Evolutionary conservation across 1,140 invertebrate genomes (phyloP).

Genomic region (Saxidomus purpurata): DNA sequence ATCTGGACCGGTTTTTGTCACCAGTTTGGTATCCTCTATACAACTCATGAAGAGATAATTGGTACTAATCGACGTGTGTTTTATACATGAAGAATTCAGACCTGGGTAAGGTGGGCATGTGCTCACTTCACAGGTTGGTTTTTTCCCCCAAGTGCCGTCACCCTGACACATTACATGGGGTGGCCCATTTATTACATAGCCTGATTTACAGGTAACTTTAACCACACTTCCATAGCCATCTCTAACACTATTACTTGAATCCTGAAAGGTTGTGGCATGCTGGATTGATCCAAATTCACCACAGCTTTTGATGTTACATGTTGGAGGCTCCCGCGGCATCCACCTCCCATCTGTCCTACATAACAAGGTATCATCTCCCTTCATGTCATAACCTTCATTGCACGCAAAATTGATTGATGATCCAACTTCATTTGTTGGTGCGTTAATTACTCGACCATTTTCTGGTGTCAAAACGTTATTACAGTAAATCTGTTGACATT

Average conservation of each 20-base stretch:
- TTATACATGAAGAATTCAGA: background rate
- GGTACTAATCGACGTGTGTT: background rate
- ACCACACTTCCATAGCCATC: slow-evolving; percentile 24
- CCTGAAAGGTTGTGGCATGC: slow-evolving; percentile 2
- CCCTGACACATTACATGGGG: background rate
- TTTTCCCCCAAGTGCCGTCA: background rate
- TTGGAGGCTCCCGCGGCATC: background rate
- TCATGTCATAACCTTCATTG: slow-evolving; percentile 32
- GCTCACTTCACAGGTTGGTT: background rate
- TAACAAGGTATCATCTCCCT: background rate
- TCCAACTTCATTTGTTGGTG: background rate
- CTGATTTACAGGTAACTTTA: background rate
- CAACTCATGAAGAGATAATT: background rate
- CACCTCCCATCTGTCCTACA: slow-evolving; percentile 28
- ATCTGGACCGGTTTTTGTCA: background rate
- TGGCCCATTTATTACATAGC: background rate
- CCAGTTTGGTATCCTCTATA: background rate
- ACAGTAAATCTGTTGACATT: background rate
- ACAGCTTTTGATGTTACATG: background rate
- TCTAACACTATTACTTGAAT: background rate
- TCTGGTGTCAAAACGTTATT: background rate
- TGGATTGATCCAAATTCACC: slow-evolving; percentile 19
- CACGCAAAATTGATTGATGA: background rate
- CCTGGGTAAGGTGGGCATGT: slow-evolving; percentile 2
- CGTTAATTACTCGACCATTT: background rate